Conservation (phyloP, 1,140 invertebrate genomes). For the Lamellibrachia luymesi region DNA sequence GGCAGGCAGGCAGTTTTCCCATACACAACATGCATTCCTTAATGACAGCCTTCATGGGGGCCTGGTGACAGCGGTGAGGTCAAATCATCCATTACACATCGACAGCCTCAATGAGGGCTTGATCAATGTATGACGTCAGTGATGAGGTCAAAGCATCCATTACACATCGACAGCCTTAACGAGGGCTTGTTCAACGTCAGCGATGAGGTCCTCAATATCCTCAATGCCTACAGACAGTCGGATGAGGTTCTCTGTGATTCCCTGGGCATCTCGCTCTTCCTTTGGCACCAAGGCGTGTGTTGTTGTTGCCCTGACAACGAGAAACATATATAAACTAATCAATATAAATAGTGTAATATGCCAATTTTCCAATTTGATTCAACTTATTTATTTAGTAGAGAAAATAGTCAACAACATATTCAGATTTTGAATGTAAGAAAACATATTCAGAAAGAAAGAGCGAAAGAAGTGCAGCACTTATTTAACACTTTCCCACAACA, state of each 20-base stretch:
- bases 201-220: conserved; percentile 79
- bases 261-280: conserved; percentile 71
- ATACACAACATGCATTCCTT: too few relatives aligned
- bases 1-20: too few relatives aligned
- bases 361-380: neutral
- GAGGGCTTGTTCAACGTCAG: conserved; percentile 81
- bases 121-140: too few relatives aligned
- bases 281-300: conserved; percentile 61
- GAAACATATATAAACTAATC: neutral
- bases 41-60: neutral
- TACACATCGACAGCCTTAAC: conserved; percentile 33
- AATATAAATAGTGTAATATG: neutral
- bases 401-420: too few relatives aligned
- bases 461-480: too few relatives aligned
- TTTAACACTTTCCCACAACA: neutral
- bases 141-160: too few relatives aligned
- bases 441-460: too few relatives aligned
- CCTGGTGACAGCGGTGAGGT: neutral
- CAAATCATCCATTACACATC: neutral
- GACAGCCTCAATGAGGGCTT: too few relatives aligned
- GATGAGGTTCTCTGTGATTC: conserved; percentile 84
- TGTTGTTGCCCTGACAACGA: conserved; percentile 50
- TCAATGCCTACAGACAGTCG: conserved; percentile 91
- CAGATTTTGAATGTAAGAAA: too few relatives aligned
- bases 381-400: neutral